Evolutionary conservation across 2,113 vertebrate genomes (phyloP).

Genomic region (Sceloporus undulatus): DNA sequence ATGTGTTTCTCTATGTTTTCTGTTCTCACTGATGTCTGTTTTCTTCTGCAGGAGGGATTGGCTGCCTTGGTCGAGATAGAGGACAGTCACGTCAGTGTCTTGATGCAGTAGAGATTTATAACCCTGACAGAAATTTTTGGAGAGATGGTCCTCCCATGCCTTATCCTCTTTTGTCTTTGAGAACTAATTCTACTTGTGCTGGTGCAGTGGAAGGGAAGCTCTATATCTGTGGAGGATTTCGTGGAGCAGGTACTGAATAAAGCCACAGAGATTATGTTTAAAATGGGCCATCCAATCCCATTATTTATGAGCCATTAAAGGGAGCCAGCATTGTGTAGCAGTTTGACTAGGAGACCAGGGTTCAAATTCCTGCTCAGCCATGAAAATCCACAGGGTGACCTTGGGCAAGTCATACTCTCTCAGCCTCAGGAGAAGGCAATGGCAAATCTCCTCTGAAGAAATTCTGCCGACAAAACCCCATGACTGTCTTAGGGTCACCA

Average conservation of each 20-base stretch:
- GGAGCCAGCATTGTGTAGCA: no score
- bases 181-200: slow-evolving; percentile 86
- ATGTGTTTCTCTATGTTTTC: background rate
- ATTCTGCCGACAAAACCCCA: no score
- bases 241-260: slow-evolving; percentile 87
- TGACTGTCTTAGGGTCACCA: no score
- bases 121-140: slow-evolving; percentile 91
- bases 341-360: no score
- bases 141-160: slow-evolving; percentile 90
- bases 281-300: background rate
- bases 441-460: no score
- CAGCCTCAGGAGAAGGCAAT: no score
- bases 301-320: background rate
- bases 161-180: slow-evolving; percentile 87
- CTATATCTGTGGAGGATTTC: slow-evolving; percentile 95
- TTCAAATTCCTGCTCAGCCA: no score
- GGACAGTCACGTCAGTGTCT: slow-evolving; percentile 95
- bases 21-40: background rate
- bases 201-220: slow-evolving; percentile 91
- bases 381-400: no score
- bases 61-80: slow-evolving; percentile 88
- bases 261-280: background rate
- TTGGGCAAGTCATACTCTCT: no score
- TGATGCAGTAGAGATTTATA: slow-evolving; percentile 93
- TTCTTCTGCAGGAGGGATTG: slow-evolving; percentile 89